A percentile compares a stretch with the other conserved stretches of the same genome.
Evolutionary conservation across 2,797 vertebrate genomes (phyloP).

Genomic region (Coranthus polyacanthus): DNA sequence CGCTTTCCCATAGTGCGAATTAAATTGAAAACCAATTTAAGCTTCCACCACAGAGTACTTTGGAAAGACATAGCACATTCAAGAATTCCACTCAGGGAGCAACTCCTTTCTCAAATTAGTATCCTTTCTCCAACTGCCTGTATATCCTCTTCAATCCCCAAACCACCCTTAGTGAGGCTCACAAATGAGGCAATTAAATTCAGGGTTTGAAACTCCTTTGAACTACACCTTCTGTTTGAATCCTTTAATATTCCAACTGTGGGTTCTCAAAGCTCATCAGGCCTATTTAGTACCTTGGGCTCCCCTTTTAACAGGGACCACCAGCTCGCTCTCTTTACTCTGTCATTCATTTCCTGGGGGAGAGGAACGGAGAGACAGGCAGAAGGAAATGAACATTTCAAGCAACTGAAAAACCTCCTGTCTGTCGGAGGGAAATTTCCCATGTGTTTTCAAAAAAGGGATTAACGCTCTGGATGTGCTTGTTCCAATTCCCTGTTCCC

Average conservation of each 20-base stretch:
- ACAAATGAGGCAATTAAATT: slow-evolving; percentile 80
- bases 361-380: slow-evolving; percentile 12
- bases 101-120: slow-evolving; percentile 51
- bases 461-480: slow-evolving; percentile 60
- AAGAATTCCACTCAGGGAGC: slow-evolving; percentile 24
- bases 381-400: slow-evolving; percentile 50
- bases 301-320: slow-evolving; percentile 64
- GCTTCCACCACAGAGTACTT: slow-evolving; percentile 35
- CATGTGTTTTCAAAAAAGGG: slow-evolving; percentile 71
- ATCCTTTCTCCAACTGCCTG: slow-evolving; percentile 52
- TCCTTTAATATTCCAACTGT: slow-evolving; percentile 68
- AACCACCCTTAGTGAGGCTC: slow-evolving; percentile 57
- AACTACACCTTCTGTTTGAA: slow-evolving; percentile 70
- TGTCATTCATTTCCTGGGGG: slow-evolving; percentile 61
- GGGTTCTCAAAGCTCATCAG: slow-evolving; percentile 65
- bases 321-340: slow-evolving; percentile 56
- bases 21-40: slow-evolving; percentile 46
- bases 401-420: slow-evolving; percentile 56
- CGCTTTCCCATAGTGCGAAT: slow-evolving; percentile 31
- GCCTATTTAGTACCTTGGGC: slow-evolving; percentile 60
- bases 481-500: slow-evolving; percentile 64
- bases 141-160: slow-evolving; percentile 57
- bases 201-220: slow-evolving; percentile 65
- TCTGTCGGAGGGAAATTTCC: slow-evolving; percentile 65
- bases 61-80: slow-evolving; percentile 25